phyloP scores from a whole-genome alignment of 35 echinoderm and acorn worm genomes.

The Apostichopus californicus region DNA sequence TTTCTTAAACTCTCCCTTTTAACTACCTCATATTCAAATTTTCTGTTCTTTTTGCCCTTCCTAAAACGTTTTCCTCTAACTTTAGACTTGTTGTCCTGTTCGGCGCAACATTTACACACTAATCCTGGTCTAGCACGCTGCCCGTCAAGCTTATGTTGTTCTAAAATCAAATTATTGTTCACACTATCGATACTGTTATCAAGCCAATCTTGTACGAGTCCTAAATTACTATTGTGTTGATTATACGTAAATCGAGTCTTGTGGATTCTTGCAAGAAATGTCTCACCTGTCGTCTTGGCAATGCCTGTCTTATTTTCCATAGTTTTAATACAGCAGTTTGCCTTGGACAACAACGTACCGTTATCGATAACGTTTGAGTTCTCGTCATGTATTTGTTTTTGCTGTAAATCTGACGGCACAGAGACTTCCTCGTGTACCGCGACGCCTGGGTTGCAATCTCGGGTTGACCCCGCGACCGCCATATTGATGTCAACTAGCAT shows the following conservation, averaged over 20 bases:
- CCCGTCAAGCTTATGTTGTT: neutral
- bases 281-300: neutral
- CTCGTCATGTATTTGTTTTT: neutral
- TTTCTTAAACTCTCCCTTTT: constrained; percentile 9
- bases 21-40: constrained; percentile 22
- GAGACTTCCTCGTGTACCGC: neutral
- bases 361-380: constrained; percentile 23
- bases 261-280: neutral
- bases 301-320: neutral
- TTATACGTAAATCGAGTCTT: constrained; percentile 11
- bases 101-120: constrained; percentile 11
- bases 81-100: neutral
- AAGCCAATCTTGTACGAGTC: constrained; percentile 23
- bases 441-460: neutral
- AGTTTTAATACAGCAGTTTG: neutral
- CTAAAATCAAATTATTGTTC: neutral
- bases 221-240: constrained; percentile 17
- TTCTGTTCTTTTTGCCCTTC: constrained; percentile 19
- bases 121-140: neutral
- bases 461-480: constrained; percentile 6
- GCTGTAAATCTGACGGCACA: neutral
- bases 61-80: neutral
- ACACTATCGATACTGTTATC: neutral
- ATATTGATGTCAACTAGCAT: neutral
- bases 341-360: neutral